Evolutionary conservation across 2,888 invertebrate genomes (phyloP).

Genomic region (Yponomeuta malinellus): DNA sequence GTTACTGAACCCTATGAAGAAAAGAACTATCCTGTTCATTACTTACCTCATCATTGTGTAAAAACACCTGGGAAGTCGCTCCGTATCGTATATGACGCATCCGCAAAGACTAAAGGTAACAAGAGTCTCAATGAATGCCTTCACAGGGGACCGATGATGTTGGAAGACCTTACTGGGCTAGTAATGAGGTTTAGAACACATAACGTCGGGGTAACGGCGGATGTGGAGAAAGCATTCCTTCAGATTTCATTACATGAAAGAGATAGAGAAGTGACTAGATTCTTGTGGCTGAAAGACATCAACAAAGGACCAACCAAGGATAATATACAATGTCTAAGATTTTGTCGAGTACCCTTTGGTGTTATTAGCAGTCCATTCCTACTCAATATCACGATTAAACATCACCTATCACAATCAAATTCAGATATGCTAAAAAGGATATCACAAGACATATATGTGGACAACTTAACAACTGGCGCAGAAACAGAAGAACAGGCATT

Average conservation of each 20-base stretch:
- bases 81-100: constrained; percentile 26
- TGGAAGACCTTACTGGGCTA: constrained; percentile 27
- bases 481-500: no score
- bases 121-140: constrained; percentile 29
- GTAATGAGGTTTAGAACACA: constrained; percentile 25
- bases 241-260: constrained; percentile 23
- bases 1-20: no score
- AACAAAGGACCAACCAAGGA: no score
- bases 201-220: constrained; percentile 23
- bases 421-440: no score
- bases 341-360: no score
- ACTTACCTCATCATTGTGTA: constrained; percentile 3
- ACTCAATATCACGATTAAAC: no score
- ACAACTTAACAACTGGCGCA: no score
- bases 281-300: constrained; percentile 11
- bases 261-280: constrained; percentile 26
- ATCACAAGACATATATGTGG: no score
- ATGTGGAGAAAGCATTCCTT: constrained; percentile 29
- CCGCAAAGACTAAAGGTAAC: background rate
- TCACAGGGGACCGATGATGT: constrained; percentile 24
- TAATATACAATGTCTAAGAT: no score
- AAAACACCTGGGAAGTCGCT: background rate
- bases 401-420: no score
- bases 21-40: background rate
- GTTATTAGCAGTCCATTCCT: no score